A percentile compares a stretch with the other conserved stretches of the same genome.
phyloP scores from a whole-genome alignment of 2,113 vertebrate species.

The Nothocercus julius region DNA sequence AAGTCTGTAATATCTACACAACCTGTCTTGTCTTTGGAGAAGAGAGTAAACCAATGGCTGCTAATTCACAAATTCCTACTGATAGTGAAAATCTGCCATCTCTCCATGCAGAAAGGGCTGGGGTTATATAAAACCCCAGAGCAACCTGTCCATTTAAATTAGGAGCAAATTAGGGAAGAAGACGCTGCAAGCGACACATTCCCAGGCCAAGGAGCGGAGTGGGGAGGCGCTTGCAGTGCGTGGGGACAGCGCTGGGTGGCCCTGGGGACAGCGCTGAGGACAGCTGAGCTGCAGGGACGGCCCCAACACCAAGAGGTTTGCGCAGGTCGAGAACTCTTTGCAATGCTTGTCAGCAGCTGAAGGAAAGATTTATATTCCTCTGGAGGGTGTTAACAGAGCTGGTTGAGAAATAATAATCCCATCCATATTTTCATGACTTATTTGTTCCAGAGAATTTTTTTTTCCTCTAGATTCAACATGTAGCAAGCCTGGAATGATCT shows the following conservation, averaged over 20 bases:
- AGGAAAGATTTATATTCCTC: not conserved
- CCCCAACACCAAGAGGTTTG: too few relatives aligned
- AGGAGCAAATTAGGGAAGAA: not conserved
- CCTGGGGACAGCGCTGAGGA: not conserved
- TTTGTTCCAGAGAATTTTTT: not conserved
- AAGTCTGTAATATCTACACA: not conserved
- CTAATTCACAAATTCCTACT: not conserved
- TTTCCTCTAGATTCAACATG: not conserved
- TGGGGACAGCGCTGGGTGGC: too few relatives aligned
- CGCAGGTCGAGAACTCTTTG: not conserved
- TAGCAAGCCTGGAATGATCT: not conserved
- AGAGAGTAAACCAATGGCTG: too few relatives aligned
- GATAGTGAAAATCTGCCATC: not conserved
- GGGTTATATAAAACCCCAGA: not conserved
- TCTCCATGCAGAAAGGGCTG: too few relatives aligned
- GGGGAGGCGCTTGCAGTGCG: not conserved
- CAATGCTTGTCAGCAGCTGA: not conserved
- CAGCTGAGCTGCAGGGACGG: not conserved
- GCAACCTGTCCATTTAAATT: not conserved
- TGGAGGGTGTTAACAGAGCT: not conserved
- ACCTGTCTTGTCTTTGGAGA: not conserved
- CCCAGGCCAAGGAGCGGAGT: not conserved
- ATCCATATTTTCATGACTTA: not conserved
- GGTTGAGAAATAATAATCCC: not conserved
- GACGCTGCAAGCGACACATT: fast-evolving